Percentiles rank a stretch among this genome's conserved stretches.
Conservation (phyloP, 2,888 invertebrate genomes). For the Allacma fusca region DNA sequence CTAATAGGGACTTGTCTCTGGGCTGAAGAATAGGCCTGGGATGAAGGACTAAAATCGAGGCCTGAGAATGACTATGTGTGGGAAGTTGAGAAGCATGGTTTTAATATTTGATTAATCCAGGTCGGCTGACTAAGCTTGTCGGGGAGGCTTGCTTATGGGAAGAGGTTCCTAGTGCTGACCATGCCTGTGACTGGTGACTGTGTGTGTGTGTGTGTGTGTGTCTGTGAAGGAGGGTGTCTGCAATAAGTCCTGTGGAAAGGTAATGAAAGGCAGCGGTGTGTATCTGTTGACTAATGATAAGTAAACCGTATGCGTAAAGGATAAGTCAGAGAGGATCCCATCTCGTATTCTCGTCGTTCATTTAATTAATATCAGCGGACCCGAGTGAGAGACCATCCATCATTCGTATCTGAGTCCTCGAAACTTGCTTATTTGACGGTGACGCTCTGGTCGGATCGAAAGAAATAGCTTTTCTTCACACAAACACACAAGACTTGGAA, state of each 20-base stretch:
- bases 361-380: conserved; percentile 60
- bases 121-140: neutral
- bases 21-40: no score
- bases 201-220: neutral
- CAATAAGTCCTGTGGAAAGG: neutral
- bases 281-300: conserved; percentile 12
- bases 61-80: neutral
- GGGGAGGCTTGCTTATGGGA: neutral
- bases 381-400: conserved; percentile 58
- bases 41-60: no score
- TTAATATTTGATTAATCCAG: conserved; percentile 16
- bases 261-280: conserved; percentile 3
- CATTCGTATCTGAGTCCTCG: conserved; percentile 53
- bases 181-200: no score
- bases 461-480: conserved; percentile 12
- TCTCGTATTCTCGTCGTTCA: conserved; percentile 56
- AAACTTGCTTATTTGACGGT: conserved; percentile 40
- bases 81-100: neutral
- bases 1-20: no score
- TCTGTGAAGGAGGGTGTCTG: conserved; percentile 3
- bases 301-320: conserved; percentile 5
- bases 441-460: conserved; percentile 21
- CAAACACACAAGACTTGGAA: neutral
- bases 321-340: conserved; percentile 43
- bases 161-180: neutral